phyloP scores from a whole-genome alignment of 2,888 invertebrate species.

The Drosophila macrothrix region DNA sequence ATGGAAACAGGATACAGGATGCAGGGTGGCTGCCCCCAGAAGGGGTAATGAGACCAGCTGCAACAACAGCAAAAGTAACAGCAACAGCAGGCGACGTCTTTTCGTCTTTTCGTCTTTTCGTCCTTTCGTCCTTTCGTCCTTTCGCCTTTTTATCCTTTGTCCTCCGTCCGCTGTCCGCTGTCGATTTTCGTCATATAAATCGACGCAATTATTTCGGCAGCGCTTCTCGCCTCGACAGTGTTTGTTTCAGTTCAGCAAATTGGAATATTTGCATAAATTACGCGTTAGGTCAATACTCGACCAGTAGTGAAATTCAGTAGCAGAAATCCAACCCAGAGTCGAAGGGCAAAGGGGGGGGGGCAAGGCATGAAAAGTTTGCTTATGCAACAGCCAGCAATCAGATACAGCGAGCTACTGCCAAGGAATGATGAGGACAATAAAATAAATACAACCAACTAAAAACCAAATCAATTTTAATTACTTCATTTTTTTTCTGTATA shows the following conservation, averaged over 20 bases:
- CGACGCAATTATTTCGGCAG: conserved; percentile 74
- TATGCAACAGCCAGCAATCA: background rate
- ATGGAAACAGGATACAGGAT: conserved; percentile 37
- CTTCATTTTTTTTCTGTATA: background rate
- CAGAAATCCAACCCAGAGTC: background rate
- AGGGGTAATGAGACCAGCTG: conserved; percentile 65
- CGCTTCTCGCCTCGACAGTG: conserved; percentile 32
- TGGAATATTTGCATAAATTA: conserved; percentile 67
- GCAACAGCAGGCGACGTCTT: conserved; percentile 28
- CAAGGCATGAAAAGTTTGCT: background rate
- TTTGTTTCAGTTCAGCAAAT: conserved; percentile 61
- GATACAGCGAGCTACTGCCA: background rate
- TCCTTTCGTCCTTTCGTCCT: background rate
- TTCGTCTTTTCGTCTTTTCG: background rate
- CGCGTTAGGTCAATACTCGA: conserved; percentile 51
- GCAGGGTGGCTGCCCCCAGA: conserved; percentile 38
- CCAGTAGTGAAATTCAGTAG: background rate
- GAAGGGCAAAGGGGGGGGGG: background rate
- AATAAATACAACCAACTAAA: background rate
- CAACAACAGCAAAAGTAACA: conserved; percentile 39
- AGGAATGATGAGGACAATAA: background rate
- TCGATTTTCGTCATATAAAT: conserved; percentile 62
- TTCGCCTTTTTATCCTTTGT: background rate
- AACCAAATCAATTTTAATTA: background rate
- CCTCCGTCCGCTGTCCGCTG: background rate